A percentile compares a stretch with the other conserved stretches of the same genome.
These are phyloP conservation scores for Periophthalmus modestus DNA, from an alignment of 2,113 vertebrate genomes.

Conservation along the genomic window DNA sequence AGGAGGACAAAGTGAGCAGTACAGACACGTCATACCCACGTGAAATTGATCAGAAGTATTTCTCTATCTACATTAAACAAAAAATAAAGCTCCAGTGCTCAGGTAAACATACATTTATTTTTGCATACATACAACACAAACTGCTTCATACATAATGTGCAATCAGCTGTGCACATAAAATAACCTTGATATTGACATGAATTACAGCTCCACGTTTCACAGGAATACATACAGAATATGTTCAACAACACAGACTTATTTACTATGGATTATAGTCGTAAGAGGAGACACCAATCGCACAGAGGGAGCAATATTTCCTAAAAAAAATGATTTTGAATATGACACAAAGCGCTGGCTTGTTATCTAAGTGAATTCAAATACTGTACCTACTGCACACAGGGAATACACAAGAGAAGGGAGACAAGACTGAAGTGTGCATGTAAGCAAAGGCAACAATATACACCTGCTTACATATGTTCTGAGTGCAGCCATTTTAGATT, in stretches of 20 bases:
- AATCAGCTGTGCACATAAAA: slow-evolving; percentile 71
- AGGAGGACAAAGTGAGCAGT: neutral
- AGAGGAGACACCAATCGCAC: slow-evolving; percentile 72
- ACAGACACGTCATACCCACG: neutral
- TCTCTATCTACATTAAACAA: neutral
- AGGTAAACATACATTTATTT: slow-evolving; percentile 78
- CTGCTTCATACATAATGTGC: slow-evolving; percentile 77
- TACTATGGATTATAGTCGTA: slow-evolving; percentile 74
- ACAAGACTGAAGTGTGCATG: slow-evolving; percentile 45
- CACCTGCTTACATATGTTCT: slow-evolving; percentile 54
- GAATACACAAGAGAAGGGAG: slow-evolving; percentile 64
- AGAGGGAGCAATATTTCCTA: slow-evolving; percentile 69
- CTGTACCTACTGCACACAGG: slow-evolving; percentile 64
- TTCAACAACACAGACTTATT: slow-evolving; percentile 72
- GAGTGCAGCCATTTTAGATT: slow-evolving; percentile 32
- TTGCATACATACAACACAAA: slow-evolving; percentile 83
- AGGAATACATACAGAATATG: slow-evolving; percentile 74
- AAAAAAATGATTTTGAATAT: slow-evolving; percentile 69
- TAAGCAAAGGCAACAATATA: slow-evolving; percentile 40
- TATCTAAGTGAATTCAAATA: slow-evolving; percentile 57
- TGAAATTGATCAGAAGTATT: neutral
- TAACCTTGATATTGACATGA: slow-evolving; percentile 71
- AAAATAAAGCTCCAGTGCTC: slow-evolving; percentile 14
- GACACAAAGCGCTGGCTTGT: slow-evolving; percentile 69
- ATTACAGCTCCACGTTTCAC: slow-evolving; percentile 67